Evolutionary conservation across 2,113 vertebrate genomes (phyloP).

Genomic region (Boleophthalmus pectinirostris): DNA sequence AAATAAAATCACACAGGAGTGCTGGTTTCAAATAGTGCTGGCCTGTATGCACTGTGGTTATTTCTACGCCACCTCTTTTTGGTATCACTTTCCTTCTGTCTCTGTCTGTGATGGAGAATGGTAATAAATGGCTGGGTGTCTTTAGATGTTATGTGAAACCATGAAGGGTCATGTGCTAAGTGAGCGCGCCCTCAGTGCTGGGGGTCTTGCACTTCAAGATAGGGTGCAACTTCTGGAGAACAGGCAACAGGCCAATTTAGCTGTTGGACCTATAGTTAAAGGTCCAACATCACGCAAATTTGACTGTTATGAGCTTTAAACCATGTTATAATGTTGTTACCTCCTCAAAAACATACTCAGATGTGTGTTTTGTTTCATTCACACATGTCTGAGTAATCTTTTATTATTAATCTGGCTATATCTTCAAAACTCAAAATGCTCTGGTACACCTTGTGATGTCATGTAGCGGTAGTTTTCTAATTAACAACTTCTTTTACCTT

Average conservation of each 20-base stretch:
- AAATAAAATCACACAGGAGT: constrained; percentile 78
- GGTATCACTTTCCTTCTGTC: constrained; percentile 56
- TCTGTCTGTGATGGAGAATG: constrained; percentile 58
- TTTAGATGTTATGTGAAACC: constrained; percentile 77
- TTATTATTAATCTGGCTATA: no score
- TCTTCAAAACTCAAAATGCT: no score
- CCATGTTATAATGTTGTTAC: no score
- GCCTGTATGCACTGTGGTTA: constrained; percentile 68
- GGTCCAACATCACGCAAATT: background rate
- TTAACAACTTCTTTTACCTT: no score
- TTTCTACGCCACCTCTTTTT: constrained; percentile 68
- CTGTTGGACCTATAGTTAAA: constrained; percentile 28
- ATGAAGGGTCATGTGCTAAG: constrained; percentile 67
- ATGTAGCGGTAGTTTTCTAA: no score
- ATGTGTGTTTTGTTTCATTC: no score
- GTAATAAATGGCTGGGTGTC: constrained; percentile 68
- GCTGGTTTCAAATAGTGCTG: constrained; percentile 77
- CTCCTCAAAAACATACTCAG: no score
- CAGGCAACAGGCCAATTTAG: constrained; percentile 47
- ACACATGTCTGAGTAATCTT: no score
- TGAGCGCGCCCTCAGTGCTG: constrained; percentile 37
- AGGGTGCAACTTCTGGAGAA: constrained; percentile 41
- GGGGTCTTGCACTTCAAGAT: constrained; percentile 40
- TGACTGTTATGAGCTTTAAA: no score
- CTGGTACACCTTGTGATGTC: no score